Conservation (phyloP, 2,797 vertebrate species). For the Aselliscus stoliczkanus region DNA sequence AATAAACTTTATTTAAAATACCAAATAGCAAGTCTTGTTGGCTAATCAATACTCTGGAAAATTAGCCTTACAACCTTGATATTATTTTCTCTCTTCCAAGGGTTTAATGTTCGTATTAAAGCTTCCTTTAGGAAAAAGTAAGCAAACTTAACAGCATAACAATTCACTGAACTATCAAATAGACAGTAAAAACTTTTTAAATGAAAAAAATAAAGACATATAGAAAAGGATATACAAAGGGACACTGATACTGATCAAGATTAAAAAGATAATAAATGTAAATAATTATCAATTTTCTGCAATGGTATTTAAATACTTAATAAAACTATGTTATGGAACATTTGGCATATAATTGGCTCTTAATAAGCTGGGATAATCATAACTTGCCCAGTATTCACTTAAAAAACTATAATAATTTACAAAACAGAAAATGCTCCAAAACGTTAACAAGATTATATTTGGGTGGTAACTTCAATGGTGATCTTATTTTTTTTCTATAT, state of each 20-base stretch:
- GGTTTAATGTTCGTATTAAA: conserved; percentile 19
- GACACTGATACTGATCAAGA: conserved; percentile 20
- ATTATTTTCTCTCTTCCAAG: background rate
- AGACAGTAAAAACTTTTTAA: conserved; percentile 28
- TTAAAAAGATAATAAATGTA: conserved; percentile 43
- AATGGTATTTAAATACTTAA: conserved; percentile 59
- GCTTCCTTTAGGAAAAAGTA: conserved; percentile 41
- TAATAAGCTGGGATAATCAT: conserved; percentile 38
- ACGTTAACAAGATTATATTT: conserved; percentile 24
- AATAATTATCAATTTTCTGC: conserved; percentile 43
- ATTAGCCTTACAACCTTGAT: conserved; percentile 46
- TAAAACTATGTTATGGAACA: conserved; percentile 49
- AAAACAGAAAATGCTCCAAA: conserved; percentile 22
- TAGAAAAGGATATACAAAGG: conserved; percentile 17
- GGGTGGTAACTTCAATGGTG: background rate
- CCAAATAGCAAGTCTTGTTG: conserved; percentile 61
- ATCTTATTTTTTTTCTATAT: background rate
- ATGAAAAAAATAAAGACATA: background rate
- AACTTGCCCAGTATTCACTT: conserved; percentile 33
- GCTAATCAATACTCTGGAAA: conserved; percentile 61
- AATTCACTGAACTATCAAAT: conserved; percentile 18
- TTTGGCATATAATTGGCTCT: conserved; percentile 16
- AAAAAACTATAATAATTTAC: conserved; percentile 37
- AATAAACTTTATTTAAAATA: conserved; percentile 73
- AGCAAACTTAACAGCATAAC: background rate